Conservation (phyloP, 1,140 invertebrate genomes). For the Zaprionus taronus region DNA sequence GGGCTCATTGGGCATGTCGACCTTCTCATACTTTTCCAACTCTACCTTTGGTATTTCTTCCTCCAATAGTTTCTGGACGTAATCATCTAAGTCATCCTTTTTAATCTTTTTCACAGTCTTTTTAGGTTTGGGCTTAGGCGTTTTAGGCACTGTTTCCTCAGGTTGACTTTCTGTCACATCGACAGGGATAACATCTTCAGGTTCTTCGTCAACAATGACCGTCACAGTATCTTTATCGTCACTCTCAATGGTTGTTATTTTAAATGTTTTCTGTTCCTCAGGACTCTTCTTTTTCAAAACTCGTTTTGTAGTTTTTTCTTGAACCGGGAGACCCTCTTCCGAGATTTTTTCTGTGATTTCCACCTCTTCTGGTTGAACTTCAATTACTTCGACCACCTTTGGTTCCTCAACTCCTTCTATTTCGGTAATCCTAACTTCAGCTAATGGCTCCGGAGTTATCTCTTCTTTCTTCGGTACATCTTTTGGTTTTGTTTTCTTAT, state of each 20-base stretch:
- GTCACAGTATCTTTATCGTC: slow-evolving; percentile 76
- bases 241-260: slow-evolving; percentile 84
- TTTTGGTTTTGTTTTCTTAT: slow-evolving; percentile 58
- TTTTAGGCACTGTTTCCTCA: slow-evolving; percentile 56
- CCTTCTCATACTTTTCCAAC: slow-evolving; percentile 73
- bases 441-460: slow-evolving; percentile 32
- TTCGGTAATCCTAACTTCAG: slow-evolving; percentile 62
- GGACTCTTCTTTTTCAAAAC: slow-evolving; percentile 81
- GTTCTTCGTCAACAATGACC: slow-evolving; percentile 72
- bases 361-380: slow-evolving; percentile 67
- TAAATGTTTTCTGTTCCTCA: slow-evolving; percentile 83
- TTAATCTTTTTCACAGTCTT: slow-evolving; percentile 71
- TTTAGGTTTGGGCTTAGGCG: slow-evolving; percentile 76
- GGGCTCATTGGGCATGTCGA: slow-evolving; percentile 60
- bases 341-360: slow-evolving; percentile 60
- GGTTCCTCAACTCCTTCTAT: slow-evolving; percentile 43
- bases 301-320: slow-evolving; percentile 82
- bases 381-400: slow-evolving; percentile 66
- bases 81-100: slow-evolving; percentile 69
- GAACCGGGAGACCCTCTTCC: slow-evolving; percentile 70
- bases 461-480: slow-evolving; percentile 21
- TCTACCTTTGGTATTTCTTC: slow-evolving; percentile 75
- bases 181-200: slow-evolving; percentile 25
- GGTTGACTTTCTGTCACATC: slow-evolving; percentile 42
- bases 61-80: slow-evolving; percentile 67